Percentiles rank a stretch among this genome's conserved stretches.
phyloP scores from a whole-genome alignment of 2,113 vertebrate genomes.

The Anser cygnoides region DNA sequence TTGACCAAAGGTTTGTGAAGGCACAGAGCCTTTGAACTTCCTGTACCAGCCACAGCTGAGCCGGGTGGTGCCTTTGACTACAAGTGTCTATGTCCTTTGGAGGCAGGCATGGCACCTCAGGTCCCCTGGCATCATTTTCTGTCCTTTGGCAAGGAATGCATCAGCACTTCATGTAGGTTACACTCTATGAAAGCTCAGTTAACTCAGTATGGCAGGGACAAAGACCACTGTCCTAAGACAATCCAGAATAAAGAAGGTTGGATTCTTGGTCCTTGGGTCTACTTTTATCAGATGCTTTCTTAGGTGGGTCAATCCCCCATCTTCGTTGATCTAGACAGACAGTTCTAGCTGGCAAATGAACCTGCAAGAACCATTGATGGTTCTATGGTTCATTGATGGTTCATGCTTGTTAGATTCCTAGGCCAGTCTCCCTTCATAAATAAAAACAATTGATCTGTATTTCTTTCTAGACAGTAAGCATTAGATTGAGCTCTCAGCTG shows the following conservation, averaged over 20 bases:
- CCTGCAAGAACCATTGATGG: neutral
- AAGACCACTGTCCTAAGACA: neutral
- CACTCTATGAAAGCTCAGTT: neutral
- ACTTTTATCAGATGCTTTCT: neutral
- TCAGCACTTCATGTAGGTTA: neutral
- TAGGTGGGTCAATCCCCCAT: neutral
- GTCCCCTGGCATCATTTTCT: neutral
- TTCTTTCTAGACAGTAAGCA: neutral
- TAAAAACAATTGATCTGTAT: neutral
- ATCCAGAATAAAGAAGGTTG: neutral
- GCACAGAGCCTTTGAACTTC: neutral
- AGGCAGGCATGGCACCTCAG: neutral
- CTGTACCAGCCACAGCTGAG: too few species aligned
- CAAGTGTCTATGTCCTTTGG: neutral
- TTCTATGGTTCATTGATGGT: too few species aligned
- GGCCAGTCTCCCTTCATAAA: neutral
- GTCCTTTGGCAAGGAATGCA: neutral
- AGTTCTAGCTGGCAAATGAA: neutral
- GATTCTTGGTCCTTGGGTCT: neutral
- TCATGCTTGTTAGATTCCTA: neutral
- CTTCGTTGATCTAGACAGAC: neutral
- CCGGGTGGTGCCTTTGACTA: neutral
- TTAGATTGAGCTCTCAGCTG: neutral
- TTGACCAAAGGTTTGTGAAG: neutral
- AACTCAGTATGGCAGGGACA: neutral